Evolutionary conservation across 2,888 invertebrate species (phyloP).

Genomic region (Nemotelus nigrinus): DNA sequence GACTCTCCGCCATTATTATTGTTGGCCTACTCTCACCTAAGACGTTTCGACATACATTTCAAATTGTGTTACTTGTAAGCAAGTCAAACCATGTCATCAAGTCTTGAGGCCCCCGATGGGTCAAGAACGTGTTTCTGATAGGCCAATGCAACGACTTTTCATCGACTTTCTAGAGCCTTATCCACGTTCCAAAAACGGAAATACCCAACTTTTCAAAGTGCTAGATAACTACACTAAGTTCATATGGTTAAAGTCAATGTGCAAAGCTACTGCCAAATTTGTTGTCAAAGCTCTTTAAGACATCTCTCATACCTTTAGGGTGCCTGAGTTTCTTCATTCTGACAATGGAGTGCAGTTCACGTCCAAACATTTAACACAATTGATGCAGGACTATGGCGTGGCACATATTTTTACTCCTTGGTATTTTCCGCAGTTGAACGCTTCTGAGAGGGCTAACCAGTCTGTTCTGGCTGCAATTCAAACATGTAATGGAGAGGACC

Average conservation of each 20-base stretch:
- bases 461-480: slow-evolving; percentile 20
- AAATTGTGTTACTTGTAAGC: neutral
- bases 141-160: slow-evolving; percentile 23
- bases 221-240: slow-evolving; percentile 11
- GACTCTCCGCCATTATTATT: slow-evolving; percentile 2
- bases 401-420: neutral
- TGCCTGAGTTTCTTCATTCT: slow-evolving; percentile 18
- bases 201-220: slow-evolving; percentile 3
- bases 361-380: neutral
- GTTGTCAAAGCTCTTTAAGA: neutral
- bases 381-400: neutral
- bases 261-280: neutral
- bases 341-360: slow-evolving; percentile 5
- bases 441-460: slow-evolving; percentile 13
- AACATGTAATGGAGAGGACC: slow-evolving; percentile 12
- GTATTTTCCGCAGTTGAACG: slow-evolving; percentile 16
- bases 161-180: slow-evolving; percentile 9
- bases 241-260: slow-evolving; percentile 6
- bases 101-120: slow-evolving; percentile 15
- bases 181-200: slow-evolving; percentile 13
- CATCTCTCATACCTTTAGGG: slow-evolving; percentile 13
- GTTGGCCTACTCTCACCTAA: neutral
- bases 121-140: neutral
- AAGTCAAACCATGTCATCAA: neutral
- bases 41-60: slow-evolving; percentile 7